A percentile compares a stretch with the other conserved stretches of the same genome.
These are phyloP conservation scores for Kradibia gibbosae DNA, from an alignment of 1,140 invertebrate genomes.

Conservation along the genomic window DNA sequence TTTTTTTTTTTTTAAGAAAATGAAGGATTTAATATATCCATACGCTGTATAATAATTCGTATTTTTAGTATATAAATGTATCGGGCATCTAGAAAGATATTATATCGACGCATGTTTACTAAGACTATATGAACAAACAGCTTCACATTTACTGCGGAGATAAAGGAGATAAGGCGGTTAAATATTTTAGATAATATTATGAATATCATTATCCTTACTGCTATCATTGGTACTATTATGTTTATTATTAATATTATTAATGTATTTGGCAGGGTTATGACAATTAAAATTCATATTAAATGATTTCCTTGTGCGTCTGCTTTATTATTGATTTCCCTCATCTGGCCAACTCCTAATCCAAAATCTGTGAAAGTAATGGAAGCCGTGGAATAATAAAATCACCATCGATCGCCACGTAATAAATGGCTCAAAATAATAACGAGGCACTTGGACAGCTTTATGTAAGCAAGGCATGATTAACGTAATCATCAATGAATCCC, in stretches of 20 bases:
- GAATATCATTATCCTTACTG: constrained; percentile 60
- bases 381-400: background rate
- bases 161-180: constrained; percentile 57
- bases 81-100: constrained; percentile 51
- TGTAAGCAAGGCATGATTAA: background rate
- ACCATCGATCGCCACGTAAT: background rate
- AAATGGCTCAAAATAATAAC: background rate
- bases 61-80: constrained; percentile 51
- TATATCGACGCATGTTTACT: constrained; percentile 49
- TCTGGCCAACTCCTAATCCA: constrained; percentile 23
- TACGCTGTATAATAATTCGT: constrained; percentile 56
- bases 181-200: constrained; percentile 65
- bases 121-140: constrained; percentile 43
- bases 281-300: constrained; percentile 68
- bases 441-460: background rate
- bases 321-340: constrained; percentile 24
- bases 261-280: constrained; percentile 74
- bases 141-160: constrained; percentile 51
- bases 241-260: constrained; percentile 72
- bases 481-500: background rate
- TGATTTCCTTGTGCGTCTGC: constrained; percentile 31
- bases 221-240: constrained; percentile 64
- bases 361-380: background rate
- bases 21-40: constrained; percentile 41
- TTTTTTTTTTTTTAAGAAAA: constrained; percentile 34